A percentile compares a stretch with the other conserved stretches of the same genome.
Conservation (phyloP, 2,797 vertebrate genomes). For the Sebastes goodei region DNA sequence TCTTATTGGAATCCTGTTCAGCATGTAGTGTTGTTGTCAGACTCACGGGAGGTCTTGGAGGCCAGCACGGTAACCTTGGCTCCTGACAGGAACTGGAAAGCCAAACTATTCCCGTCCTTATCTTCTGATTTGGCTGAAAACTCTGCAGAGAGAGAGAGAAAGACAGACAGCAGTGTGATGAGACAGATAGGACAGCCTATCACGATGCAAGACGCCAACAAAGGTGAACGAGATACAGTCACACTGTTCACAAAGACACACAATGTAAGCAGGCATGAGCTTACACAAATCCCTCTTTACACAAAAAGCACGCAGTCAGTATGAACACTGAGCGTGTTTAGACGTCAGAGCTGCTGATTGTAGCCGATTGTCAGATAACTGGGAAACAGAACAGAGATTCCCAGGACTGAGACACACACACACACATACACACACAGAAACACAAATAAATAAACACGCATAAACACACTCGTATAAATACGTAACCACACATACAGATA, state of each 20-base stretch:
- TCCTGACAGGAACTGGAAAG: constrained; percentile 91
- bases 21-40: neutral
- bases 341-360: constrained; percentile 47
- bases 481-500: constrained; percentile 14
- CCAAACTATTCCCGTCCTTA: constrained; percentile 89
- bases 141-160: constrained; percentile 75
- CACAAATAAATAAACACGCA: constrained; percentile 30
- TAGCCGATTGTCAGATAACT: constrained; percentile 56
- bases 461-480: constrained; percentile 40
- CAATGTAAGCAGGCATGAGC: neutral
- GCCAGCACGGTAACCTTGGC: constrained; percentile 89
- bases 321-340: constrained; percentile 34
- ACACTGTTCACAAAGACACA: constrained; percentile 44
- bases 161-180: constrained; percentile 36
- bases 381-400: constrained; percentile 28
- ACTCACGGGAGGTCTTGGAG: constrained; percentile 98
- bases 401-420: constrained; percentile 9
- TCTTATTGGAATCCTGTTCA: neutral
- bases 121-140: constrained; percentile 86
- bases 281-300: constrained; percentile 23
- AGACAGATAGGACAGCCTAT: constrained; percentile 60
- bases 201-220: constrained; percentile 66
- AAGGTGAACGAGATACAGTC: constrained; percentile 67
- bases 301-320: constrained; percentile 12
- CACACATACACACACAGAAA: neutral